phyloP scores from a whole-genome alignment of 2,888 invertebrate genomes.

The Esperia sulphurella region DNA sequence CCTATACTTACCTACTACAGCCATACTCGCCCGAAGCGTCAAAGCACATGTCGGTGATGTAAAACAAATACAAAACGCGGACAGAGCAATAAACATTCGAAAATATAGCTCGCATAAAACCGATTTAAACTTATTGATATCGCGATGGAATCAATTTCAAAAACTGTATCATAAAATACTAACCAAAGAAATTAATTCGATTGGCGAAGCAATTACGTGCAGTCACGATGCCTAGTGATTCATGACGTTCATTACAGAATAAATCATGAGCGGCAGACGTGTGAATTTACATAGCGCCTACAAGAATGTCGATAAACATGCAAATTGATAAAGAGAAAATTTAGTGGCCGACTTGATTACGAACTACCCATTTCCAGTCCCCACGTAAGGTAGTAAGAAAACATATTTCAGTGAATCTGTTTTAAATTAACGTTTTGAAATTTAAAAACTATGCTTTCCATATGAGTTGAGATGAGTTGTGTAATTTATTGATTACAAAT shows the following conservation, averaged over 20 bases:
- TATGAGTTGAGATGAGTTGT: no score
- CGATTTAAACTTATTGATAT: slow-evolving; percentile 47
- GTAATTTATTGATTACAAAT: no score
- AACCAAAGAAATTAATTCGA: slow-evolving; percentile 70
- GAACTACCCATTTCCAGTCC: slow-evolving; percentile 4
- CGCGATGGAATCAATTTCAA: slow-evolving; percentile 65
- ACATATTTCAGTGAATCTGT: no score
- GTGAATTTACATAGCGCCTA: slow-evolving; percentile 58
- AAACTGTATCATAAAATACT: slow-evolving; percentile 69
- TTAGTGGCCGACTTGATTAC: slow-evolving; percentile 12
- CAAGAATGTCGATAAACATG: slow-evolving; percentile 50
- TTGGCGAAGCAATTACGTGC: slow-evolving; percentile 71
- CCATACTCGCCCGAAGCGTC: not conserved
- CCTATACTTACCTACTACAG: slow-evolving; percentile 17
- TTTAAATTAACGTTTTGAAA: no score
- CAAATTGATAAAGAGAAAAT: slow-evolving; percentile 33
- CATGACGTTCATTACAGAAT: slow-evolving; percentile 58
- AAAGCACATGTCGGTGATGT: no score
- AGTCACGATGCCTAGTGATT: slow-evolving; percentile 71
- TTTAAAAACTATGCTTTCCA: no score
- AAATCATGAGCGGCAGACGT: slow-evolving; percentile 53
- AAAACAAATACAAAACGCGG: slow-evolving; percentile 11
- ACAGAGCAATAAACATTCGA: slow-evolving; percentile 16
- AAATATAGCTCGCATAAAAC: slow-evolving; percentile 33
- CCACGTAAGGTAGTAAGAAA: not conserved